A percentile compares a stretch with the other conserved stretches of the same genome.
These are phyloP conservation scores for Coecobrya sp. DNA, from an alignment of 2,888 invertebrate genomes.

Conservation along the genomic window DNA sequence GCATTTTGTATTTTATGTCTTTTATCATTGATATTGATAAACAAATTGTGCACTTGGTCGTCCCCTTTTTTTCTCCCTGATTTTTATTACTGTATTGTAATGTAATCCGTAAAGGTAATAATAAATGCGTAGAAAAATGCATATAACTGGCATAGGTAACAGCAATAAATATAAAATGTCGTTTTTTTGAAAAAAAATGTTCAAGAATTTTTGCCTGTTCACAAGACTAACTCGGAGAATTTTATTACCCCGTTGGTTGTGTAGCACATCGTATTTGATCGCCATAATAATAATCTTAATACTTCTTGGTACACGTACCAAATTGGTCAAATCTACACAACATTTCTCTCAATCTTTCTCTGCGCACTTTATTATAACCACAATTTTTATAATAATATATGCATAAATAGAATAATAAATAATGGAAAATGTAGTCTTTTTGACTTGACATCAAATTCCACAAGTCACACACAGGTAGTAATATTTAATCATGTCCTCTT, in stretches of 20 bases:
- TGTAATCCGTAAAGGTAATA: neutral
- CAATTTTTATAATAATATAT: conserved; percentile 41
- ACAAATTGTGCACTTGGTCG: conserved; percentile 36
- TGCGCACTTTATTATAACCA: neutral
- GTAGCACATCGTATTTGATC: neutral
- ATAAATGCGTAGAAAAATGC: conserved; percentile 9
- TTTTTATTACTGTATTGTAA: conserved; percentile 40
- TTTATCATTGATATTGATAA: conserved; percentile 46
- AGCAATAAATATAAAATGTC: conserved; percentile 45
- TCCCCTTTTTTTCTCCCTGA: neutral
- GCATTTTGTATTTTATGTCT: conserved; percentile 37
- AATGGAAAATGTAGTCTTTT: conserved; percentile 13
- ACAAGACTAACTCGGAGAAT: neutral
- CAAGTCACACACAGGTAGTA: conserved; percentile 62
- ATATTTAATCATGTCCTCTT: conserved; percentile 63
- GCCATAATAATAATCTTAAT: neutral
- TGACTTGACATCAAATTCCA: conserved; percentile 62
- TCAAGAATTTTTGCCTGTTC: conserved; percentile 31
- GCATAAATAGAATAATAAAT: conserved; percentile 41
- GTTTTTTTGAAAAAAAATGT: conserved; percentile 8
- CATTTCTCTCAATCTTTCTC: neutral
- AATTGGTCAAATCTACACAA: conserved; percentile 19
- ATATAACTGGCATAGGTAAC: conserved; percentile 15
- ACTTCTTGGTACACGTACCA: conserved; percentile 5
- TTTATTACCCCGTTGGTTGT: conserved; percentile 42